Conservation (phyloP, 2,797 vertebrate species). For the Champsocephalus esox region DNA sequence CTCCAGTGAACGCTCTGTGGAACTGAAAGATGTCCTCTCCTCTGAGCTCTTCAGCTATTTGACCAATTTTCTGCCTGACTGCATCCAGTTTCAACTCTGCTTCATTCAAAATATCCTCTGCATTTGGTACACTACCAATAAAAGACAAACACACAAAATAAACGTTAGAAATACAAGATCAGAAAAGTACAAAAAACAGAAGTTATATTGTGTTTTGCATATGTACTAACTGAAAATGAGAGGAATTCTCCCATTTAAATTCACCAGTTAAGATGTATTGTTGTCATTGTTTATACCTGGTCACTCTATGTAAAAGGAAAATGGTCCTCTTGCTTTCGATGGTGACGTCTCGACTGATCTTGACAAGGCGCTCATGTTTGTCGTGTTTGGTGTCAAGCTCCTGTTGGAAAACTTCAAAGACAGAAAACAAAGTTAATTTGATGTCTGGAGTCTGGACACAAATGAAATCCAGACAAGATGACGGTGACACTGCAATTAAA, state of each 20-base stretch:
- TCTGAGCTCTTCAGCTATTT: constrained; percentile 92
- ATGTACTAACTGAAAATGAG: background rate
- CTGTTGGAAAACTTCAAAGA: constrained; percentile 90
- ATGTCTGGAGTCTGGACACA: background rate
- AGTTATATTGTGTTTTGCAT: background rate
- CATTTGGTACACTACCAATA: constrained; percentile 86
- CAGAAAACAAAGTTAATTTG: background rate
- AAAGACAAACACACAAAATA: constrained; percentile 11
- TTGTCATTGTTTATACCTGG: constrained; percentile 82
- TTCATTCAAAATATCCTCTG: constrained; percentile 90
- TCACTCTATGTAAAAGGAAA: constrained; percentile 96
- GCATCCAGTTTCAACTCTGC: constrained; percentile 91
- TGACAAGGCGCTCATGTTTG: constrained; percentile 95
- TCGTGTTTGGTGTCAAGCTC: constrained; percentile 96
- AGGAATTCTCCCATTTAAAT: background rate
- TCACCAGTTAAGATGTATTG: background rate
- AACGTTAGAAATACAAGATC: background rate
- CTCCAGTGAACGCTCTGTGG: constrained; percentile 94
- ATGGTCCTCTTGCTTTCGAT: constrained; percentile 98
- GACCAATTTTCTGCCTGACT: constrained; percentile 92
- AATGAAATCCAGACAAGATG: background rate
- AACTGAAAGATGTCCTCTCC: constrained; percentile 96
- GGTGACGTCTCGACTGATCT: constrained; percentile 95
- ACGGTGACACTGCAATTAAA: background rate
- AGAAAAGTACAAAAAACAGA: background rate